Conservation (phyloP, 2,888 invertebrate species). For the Tridacna crocea region DNA sequence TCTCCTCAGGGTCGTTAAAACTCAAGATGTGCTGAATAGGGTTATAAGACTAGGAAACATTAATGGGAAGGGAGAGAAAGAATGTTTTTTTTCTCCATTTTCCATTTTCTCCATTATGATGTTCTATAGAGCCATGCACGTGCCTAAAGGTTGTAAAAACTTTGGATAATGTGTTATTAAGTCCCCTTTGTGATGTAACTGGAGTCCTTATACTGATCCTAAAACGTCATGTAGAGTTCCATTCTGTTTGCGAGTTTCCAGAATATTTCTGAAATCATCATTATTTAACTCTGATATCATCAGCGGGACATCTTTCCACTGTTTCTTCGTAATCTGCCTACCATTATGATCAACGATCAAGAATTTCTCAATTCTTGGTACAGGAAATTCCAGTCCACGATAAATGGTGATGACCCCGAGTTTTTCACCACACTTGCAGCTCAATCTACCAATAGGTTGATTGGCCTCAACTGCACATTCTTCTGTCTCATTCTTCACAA, state of each 20-base stretch:
- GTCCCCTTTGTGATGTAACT: no score
- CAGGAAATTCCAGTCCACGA: slow-evolving; percentile 65
- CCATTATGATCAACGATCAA: slow-evolving; percentile 65
- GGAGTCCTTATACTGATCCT: neutral
- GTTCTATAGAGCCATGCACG: no score
- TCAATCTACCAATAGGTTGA: slow-evolving; percentile 62
- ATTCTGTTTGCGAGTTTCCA: slow-evolving; percentile 27
- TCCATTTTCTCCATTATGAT: no score
- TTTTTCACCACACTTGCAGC: slow-evolving; percentile 70
- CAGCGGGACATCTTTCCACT: slow-evolving; percentile 71
- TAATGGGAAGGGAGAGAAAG: no score
- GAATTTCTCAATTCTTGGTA: slow-evolving; percentile 69
- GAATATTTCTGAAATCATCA: slow-evolving; percentile 60
- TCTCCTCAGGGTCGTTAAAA: no score
- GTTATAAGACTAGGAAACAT: no score
- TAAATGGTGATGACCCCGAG: slow-evolving; percentile 68
- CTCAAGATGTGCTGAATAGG: no score
- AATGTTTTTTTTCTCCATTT: no score
- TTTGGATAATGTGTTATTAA: no score
- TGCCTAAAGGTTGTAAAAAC: no score
- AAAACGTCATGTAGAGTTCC: slow-evolving; percentile 24
- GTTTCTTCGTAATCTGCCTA: slow-evolving; percentile 60
- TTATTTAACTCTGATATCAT: slow-evolving; percentile 48
- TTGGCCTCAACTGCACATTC: slow-evolving; percentile 46
- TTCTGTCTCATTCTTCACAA: slow-evolving; percentile 41